phyloP scores from a whole-genome alignment of 2,113 vertebrate species.

The Zosterops pallidus region DNA sequence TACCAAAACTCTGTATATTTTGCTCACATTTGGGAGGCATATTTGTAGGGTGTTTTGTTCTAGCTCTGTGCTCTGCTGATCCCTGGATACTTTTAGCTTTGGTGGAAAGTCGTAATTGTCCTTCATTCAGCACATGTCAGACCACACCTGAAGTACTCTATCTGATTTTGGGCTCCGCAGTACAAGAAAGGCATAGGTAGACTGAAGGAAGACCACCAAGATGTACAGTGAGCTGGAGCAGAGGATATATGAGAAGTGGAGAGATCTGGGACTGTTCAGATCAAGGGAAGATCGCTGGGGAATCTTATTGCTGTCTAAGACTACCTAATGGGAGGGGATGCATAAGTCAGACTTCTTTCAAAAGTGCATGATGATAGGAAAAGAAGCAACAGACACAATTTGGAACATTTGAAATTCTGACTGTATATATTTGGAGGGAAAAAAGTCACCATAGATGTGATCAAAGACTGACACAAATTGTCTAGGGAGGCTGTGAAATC shows the following conservation, averaged over 20 bases:
- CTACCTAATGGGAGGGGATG: neutral
- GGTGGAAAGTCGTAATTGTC: neutral
- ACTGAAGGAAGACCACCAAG: neutral
- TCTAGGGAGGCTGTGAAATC: neutral
- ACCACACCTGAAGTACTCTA: neutral
- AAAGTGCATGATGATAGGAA: accelerated
- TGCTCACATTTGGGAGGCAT: neutral
- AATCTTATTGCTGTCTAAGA: neutral
- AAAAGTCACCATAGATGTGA: neutral
- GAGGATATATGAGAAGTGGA: neutral
- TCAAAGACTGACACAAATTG: neutral
- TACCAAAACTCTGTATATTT: neutral
- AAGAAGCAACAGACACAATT: neutral
- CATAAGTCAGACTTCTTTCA: neutral
- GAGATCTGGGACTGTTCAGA: neutral
- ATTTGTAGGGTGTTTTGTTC: neutral
- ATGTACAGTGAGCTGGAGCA: neutral
- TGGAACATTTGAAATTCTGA: neutral
- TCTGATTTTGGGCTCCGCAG: neutral
- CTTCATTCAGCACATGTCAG: neutral
- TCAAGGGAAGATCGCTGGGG: neutral
- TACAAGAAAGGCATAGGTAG: neutral
- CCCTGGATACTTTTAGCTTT: neutral
- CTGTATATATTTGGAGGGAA: neutral
- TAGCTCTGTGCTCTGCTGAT: neutral